Conservation (phyloP, 2,797 vertebrate genomes). For the Catharus ustulatus region DNA sequence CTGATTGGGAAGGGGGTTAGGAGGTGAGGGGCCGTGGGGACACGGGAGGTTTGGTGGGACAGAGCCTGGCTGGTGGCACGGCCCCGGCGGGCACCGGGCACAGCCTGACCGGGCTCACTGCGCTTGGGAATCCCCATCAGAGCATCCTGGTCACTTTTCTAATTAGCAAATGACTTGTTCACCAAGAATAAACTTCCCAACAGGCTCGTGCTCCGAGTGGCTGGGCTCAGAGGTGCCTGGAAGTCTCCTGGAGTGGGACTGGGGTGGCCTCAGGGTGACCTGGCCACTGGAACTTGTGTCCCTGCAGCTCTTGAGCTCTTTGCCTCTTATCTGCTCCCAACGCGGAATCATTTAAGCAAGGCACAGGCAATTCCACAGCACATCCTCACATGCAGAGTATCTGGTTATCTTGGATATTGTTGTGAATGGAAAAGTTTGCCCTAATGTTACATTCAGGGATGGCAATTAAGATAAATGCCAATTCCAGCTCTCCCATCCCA, state of each 20-base stretch:
- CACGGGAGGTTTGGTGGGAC: background rate
- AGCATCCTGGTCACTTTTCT: background rate
- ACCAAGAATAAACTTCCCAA: background rate
- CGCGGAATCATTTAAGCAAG: background rate
- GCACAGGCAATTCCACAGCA: background rate
- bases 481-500: slow-evolving; percentile 16
- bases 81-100: background rate
- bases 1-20: slow-evolving; percentile 38
- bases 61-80: background rate
- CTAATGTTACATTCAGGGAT: slow-evolving; percentile 13
- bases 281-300: background rate
- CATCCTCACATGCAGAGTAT: background rate
- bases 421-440: slow-evolving; percentile 29
- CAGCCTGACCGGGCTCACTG: background rate
- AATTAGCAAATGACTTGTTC: background rate
- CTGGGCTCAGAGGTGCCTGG: rapidly evolving
- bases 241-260: background rate
- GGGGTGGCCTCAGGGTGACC: rapidly evolving
- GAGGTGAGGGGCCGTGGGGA: background rate
- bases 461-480: slow-evolving; percentile 8
- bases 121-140: background rate
- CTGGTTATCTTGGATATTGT: background rate
- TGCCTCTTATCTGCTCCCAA: background rate
- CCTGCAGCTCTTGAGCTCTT: background rate
- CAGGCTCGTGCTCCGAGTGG: background rate